Evolutionary conservation across 2,888 invertebrate genomes (phyloP).

Genomic region (Acleris holmiana): DNA sequence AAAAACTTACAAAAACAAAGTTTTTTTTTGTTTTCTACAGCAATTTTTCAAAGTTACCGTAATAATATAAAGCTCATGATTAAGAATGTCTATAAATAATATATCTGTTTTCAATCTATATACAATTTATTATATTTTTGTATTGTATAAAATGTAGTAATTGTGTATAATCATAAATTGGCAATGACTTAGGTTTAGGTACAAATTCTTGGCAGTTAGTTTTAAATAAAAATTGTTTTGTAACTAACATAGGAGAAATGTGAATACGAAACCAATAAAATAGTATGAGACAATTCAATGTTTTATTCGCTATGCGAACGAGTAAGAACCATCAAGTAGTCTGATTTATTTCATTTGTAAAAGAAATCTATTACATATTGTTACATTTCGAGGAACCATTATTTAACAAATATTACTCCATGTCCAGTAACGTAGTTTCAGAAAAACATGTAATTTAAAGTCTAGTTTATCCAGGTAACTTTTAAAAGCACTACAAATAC

Average conservation of each 20-base stretch:
- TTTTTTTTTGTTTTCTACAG: conserved; percentile 7
- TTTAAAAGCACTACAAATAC: too few relatives aligned
- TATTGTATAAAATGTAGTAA: conserved; percentile 35
- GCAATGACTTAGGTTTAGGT: conserved; percentile 81
- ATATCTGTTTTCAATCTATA: conserved; percentile 23
- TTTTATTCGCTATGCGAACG: conserved; percentile 9
- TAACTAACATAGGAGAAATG: conserved; percentile 79
- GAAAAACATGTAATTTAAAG: too few relatives aligned
- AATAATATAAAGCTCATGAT: conserved; percentile 18
- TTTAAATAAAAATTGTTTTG: conserved; percentile 78
- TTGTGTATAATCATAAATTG: conserved; percentile 55
- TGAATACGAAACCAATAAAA: conserved; percentile 83
- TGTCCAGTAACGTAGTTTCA: too few relatives aligned
- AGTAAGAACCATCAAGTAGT: too few relatives aligned
- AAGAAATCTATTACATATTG: too few relatives aligned
- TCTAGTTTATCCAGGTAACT: too few relatives aligned
- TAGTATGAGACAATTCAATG: conserved; percentile 60
- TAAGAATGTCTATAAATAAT: conserved; percentile 30
- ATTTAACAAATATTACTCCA: too few relatives aligned
- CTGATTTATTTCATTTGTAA: too few relatives aligned
- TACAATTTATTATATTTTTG: conserved; percentile 36
- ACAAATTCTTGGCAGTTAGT: conserved; percentile 73
- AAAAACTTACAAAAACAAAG: neutral
- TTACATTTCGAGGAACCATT: too few relatives aligned
- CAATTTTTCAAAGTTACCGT: conserved; percentile 35